Conservation (phyloP, 2,113 vertebrate genomes). For the Trichechus manatus region DNA sequence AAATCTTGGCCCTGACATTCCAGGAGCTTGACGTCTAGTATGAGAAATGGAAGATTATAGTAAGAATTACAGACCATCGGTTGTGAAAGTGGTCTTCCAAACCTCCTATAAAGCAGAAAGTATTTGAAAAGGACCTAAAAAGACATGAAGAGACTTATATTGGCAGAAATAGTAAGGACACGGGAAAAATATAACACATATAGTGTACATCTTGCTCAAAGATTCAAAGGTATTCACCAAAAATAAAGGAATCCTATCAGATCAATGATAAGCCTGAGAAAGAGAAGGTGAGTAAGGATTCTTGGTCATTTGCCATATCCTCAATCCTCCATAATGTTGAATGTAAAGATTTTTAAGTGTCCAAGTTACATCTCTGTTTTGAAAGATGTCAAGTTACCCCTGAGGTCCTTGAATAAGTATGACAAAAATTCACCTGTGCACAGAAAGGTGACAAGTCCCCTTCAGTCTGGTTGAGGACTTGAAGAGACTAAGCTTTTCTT, state of each 20-base stretch:
- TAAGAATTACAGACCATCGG: neutral
- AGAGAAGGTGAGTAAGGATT: neutral
- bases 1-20: neutral
- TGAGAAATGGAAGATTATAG: neutral
- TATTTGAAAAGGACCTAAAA: neutral
- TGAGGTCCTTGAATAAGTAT: conserved; percentile 42
- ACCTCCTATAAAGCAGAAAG: neutral
- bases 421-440: conserved; percentile 2
- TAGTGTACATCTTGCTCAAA: neutral
- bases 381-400: conserved; percentile 59
- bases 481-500: conserved; percentile 11
- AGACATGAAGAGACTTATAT: neutral
- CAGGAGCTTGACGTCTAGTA: neutral
- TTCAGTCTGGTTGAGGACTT: neutral
- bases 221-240: neutral
- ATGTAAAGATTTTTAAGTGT: conserved; percentile 26
- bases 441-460: neutral
- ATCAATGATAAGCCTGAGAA: neutral
- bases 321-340: neutral
- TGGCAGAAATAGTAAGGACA: neutral
- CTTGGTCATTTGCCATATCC: neutral
- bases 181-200: neutral
- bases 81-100: neutral
- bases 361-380: neutral
- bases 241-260: neutral